Evolutionary conservation across 2,113 vertebrate genomes (phyloP), one percentile per base, ranked within the genome.

Genomic region (Stegastes partitus): DNA sequence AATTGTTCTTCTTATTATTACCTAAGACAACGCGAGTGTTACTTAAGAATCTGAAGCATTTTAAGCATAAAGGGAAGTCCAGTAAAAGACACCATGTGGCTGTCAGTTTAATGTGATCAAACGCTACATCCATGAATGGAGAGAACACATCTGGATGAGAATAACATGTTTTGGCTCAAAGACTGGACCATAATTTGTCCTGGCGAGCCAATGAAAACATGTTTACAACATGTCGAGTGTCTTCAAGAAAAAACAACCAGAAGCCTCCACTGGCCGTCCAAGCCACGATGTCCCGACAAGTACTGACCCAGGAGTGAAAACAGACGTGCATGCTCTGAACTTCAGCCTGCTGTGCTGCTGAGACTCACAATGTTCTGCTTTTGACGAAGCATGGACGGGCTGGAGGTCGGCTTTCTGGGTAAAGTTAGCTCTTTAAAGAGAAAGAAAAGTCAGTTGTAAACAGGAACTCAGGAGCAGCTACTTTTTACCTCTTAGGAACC

Each of bases 241-340:
- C 22, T 44, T 22, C 2, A 42, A 71, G 31, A 53, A 14, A 5
- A n/a, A 80, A 34, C 2, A 28, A 28, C 2, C 26, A n/a, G 6
- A n/a, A n/a, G n/a, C n/a, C 51, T 65, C 15, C 19, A 14, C 12
- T 23, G 19, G 26, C 42, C 21, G 34, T 28, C 22, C 0, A 28
- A 70, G 68, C 53, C 79, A 56, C 45, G 7, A 14, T 61, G 81
- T 81, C 31, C 85, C 22, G 55, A 68, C 49, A 71, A 87, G 67
- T 74, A 82, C 19, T 44, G 74, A 83, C 74, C 63, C n/a, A 31
- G 28, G 50, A 71, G 58, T 5, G 16, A 44, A 68, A 78, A 83
- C 22, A 74, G 57, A 74, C 12, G 16, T 28, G 42, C 49, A 23
- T n/a, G 53, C 49, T 55, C 57, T 68, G 28, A 81, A 62, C 63